These are phyloP conservation scores for Vanessa cardui DNA, from an alignment of 2,888 invertebrate species.

Conservation along the genomic window DNA sequence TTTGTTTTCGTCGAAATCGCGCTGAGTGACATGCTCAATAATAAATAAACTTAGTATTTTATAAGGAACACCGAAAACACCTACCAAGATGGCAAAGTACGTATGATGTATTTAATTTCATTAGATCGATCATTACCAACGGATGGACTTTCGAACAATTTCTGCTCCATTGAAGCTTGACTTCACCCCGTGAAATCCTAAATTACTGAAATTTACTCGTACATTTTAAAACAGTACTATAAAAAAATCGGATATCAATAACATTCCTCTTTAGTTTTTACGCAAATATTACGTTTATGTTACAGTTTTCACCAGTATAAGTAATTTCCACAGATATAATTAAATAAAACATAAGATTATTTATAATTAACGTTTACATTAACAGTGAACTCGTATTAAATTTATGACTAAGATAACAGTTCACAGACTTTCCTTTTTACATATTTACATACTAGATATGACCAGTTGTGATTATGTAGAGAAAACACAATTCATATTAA, in stretches of 20 bases:
- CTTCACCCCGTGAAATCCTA: constrained; percentile 22
- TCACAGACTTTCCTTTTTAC: constrained; percentile 7
- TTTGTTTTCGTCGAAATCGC: constrained; percentile 40
- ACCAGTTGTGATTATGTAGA: background rate
- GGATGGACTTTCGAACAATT: constrained; percentile 29
- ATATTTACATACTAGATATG: background rate
- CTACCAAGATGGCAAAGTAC: constrained; percentile 74
- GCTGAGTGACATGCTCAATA: constrained; percentile 52
- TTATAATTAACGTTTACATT: background rate
- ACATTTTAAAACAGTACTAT: too few species aligned
- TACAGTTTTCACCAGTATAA: too few species aligned
- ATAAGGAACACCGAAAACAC: constrained; percentile 30
- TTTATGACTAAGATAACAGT: constrained; percentile 11
- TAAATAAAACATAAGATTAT: background rate
- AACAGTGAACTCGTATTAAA: background rate
- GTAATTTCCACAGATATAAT: too few species aligned
- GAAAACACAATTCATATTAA: constrained; percentile 7
- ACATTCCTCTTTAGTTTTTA: too few species aligned
- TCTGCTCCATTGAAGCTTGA: constrained; percentile 15
- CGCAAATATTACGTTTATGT: too few species aligned
- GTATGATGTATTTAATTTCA: constrained; percentile 44
- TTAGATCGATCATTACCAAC: constrained; percentile 23
- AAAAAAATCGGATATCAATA: too few species aligned
- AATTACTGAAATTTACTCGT: background rate
- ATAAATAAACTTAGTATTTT: constrained; percentile 22